Evolutionary conservation across 2,797 vertebrate species (phyloP), one percentile per base, ranked within the genome.

Genomic region (Apogon hyalosoma): DNA sequence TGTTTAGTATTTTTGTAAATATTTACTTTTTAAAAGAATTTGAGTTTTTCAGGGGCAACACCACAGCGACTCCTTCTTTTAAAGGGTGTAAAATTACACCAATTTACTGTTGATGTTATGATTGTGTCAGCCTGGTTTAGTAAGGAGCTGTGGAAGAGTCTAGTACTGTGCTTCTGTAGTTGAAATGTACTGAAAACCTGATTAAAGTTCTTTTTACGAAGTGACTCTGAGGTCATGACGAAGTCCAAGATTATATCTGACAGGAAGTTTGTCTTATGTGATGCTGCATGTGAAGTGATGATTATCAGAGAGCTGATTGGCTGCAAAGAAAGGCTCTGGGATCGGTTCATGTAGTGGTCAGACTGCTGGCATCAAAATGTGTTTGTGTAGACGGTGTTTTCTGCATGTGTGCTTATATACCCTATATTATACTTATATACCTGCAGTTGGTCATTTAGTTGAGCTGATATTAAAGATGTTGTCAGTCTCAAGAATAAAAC

Each of bases 291-390:
- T 21, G 52, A 79, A 24, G 21, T 24, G 53, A 38, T 49, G 63
- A 53, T 81, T 82, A 92, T 92, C 88, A 79, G 59, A 58, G n/a
- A 82, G 46, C 67, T 84, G 82, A 85, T 78, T 85, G 75, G 73
- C 41, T 10, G 33, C 64, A 72, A 84, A 86, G 73, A 73, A 84
- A 73, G 52, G 19, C 45, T 47, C 52, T 49, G 14, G 80, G 77
- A 80, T 86, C 82, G 46, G 55, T 42, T 2, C 51, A 49, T 62
- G 31, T 41, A 38, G 69, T 41, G 41, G 88, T 86, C 74, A 80
- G 75, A 52, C 63, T 12, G 50, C 48, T 52, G 3, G 10, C 48
- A 54, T 86, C 63, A 73, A 75, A 79, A 67, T 60, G 11, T 68
- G 49, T 69, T 42, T 53, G 47, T 57, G 47, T 40, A 28, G 1